Percentiles rank a stretch among this genome's conserved stretches.
These are phyloP conservation scores for Drosophila lini DNA, from an alignment of 1,140 invertebrate species.

Conservation along the genomic window DNA sequence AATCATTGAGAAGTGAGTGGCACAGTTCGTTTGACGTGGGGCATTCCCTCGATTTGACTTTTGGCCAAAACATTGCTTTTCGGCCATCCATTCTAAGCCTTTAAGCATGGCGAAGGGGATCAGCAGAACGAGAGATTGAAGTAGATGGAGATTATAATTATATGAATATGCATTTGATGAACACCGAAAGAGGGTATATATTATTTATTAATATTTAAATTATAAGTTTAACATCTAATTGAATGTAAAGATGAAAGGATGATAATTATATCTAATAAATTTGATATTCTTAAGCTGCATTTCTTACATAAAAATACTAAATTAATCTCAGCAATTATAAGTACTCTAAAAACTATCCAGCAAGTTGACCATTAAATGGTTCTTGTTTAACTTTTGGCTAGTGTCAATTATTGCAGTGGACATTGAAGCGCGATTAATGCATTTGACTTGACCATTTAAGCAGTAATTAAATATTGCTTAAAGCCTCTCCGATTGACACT, in stretches of 20 bases:
- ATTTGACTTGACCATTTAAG: slow-evolving; percentile 37
- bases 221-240: not conserved
- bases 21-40: slow-evolving; percentile 44
- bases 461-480: slow-evolving; percentile 53
- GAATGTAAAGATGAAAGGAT: not conserved
- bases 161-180: slow-evolving; percentile 11
- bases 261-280: not conserved
- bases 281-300: not conserved
- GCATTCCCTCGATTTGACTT: slow-evolving; percentile 46
- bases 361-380: slow-evolving; percentile 1
- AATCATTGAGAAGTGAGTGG: slow-evolving; percentile 53
- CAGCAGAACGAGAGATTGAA: slow-evolving; percentile 21
- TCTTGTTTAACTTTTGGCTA: slow-evolving; percentile 9
- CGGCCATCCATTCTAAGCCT: slow-evolving; percentile 47
- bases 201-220: not conserved
- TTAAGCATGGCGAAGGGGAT: slow-evolving; percentile 65
- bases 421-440: slow-evolving; percentile 17
- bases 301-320: too few relatives aligned
- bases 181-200: not conserved
- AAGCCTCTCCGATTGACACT: slow-evolving; percentile 42
- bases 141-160: slow-evolving; percentile 22
- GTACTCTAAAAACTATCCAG: not conserved
- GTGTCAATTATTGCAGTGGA: slow-evolving; percentile 39
- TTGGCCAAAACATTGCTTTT: slow-evolving; percentile 26
- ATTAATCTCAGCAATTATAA: slow-evolving; percentile 18